phyloP scores from a whole-genome alignment of 2,888 invertebrate species.

The Pyrrhia umbra region DNA sequence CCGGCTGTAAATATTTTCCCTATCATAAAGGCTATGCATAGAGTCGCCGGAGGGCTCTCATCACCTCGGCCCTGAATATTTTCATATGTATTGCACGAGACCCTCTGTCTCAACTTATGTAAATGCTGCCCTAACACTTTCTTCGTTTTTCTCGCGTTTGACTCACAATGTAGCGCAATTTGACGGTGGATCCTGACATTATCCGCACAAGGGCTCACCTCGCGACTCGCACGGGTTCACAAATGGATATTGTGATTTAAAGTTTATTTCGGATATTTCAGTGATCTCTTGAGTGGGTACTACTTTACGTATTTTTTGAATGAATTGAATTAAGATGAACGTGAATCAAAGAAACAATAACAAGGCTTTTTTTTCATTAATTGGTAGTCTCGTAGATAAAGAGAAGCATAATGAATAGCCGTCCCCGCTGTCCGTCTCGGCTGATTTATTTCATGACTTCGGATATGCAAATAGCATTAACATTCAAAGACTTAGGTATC shows the following conservation, averaged over 20 bases:
- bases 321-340: slow-evolving; percentile 31
- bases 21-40: slow-evolving; percentile 85
- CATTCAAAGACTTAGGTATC: slow-evolving; percentile 88
- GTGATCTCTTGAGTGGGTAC: slow-evolving; percentile 52
- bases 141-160: slow-evolving; percentile 88
- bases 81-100: slow-evolving; percentile 82
- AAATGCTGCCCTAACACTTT: slow-evolving; percentile 89
- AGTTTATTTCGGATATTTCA: slow-evolving; percentile 77
- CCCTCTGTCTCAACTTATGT: slow-evolving; percentile 90
- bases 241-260: slow-evolving; percentile 81
- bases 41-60: slow-evolving; percentile 84
- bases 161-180: slow-evolving; percentile 88
- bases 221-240: slow-evolving; percentile 72
- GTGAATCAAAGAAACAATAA: slow-evolving; percentile 59
- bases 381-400: slow-evolving; percentile 85
- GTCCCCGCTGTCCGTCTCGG: slow-evolving; percentile 88
- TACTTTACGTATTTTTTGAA: slow-evolving; percentile 35
- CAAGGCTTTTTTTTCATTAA: slow-evolving; percentile 81
- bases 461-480: slow-evolving; percentile 90
- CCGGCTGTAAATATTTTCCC: slow-evolving; percentile 86
- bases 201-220: slow-evolving; percentile 81
- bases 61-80: slow-evolving; percentile 89
- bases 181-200: slow-evolving; percentile 84
- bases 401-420: slow-evolving; percentile 83
- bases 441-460: slow-evolving; percentile 90